Evolutionary conservation across 2,797 vertebrate genomes (phyloP).

Genomic region (Tenualosa thibaudeaui): DNA sequence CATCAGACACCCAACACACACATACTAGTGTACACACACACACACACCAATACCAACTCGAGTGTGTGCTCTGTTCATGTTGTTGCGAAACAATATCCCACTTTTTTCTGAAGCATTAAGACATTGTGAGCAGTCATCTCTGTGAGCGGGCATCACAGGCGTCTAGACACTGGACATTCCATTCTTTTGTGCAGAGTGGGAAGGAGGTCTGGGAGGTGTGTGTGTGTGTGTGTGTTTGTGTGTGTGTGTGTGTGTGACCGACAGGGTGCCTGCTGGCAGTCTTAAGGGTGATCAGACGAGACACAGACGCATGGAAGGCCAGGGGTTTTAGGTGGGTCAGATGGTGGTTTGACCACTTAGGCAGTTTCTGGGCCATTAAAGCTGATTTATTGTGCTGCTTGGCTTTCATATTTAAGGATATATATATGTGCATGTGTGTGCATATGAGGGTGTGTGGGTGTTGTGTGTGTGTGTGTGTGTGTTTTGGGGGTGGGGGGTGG

Average conservation of each 20-base stretch:
- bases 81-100: not conserved
- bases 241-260: not conserved
- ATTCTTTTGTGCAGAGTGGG: not conserved
- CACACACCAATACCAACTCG: not conserved
- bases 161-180: not conserved
- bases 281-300: slow-evolving; percentile 5
- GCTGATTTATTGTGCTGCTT: slow-evolving; percentile 11
- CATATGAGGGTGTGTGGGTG: slow-evolving; percentile 1
- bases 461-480: slow-evolving; percentile 41
- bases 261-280: slow-evolving; percentile 2
- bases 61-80: not conserved
- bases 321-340: not conserved
- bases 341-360: not conserved
- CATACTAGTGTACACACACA: not conserved
- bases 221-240: slow-evolving; percentile 51
- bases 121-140: not conserved
- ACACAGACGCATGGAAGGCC: not conserved
- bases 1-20: not conserved
- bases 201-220: slow-evolving; percentile 35
- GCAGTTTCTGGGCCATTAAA: not conserved
- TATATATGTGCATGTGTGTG: slow-evolving; percentile 2
- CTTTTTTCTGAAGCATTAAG: not conserved
- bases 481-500: slow-evolving; percentile 27
- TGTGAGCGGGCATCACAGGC: not conserved
- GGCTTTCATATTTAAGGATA: slow-evolving; percentile 19